Conservation (phyloP, 1,140 invertebrate genomes). For the Conopomorpha cramerella region DNA sequence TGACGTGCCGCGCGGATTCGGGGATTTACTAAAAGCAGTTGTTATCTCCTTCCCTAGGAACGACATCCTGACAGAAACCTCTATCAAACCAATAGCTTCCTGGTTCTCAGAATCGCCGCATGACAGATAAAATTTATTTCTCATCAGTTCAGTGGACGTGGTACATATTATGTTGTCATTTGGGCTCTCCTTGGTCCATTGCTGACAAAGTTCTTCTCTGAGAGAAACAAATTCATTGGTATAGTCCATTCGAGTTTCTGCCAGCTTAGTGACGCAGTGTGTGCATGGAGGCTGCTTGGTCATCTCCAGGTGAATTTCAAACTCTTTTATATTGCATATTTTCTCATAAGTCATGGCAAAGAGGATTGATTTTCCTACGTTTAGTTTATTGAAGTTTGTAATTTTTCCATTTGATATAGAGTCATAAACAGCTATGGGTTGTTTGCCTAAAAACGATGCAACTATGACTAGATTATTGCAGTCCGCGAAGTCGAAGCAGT, state of each 20-base stretch:
- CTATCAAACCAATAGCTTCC: conserved; percentile 42
- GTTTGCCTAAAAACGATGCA: conserved; percentile 37
- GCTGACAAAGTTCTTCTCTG: conserved; percentile 36
- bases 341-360: conserved; percentile 53
- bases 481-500: conserved; percentile 43
- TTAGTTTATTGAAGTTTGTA: conserved; percentile 30
- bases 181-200: conserved; percentile 36
- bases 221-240: conserved; percentile 27
- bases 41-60: conserved; percentile 50
- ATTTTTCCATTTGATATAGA: conserved; percentile 27
- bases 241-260: conserved; percentile 35
- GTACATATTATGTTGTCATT: conserved; percentile 43
- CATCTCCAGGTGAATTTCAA: conserved; percentile 26
- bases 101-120: conserved; percentile 23
- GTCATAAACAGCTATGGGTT: conserved; percentile 40
- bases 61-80: conserved; percentile 37
- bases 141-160: conserved; percentile 34
- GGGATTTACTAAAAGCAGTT: conserved; percentile 29
- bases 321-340: conserved; percentile 39
- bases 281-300: conserved; percentile 41
- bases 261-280: conserved; percentile 34
- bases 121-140: conserved; percentile 35
- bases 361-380: conserved; percentile 39
- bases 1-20: conserved; percentile 26
- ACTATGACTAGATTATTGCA: conserved; percentile 38